Evolutionary conservation across 1,140 invertebrate species (phyloP).

Genomic region (Dryas iulia): DNA sequence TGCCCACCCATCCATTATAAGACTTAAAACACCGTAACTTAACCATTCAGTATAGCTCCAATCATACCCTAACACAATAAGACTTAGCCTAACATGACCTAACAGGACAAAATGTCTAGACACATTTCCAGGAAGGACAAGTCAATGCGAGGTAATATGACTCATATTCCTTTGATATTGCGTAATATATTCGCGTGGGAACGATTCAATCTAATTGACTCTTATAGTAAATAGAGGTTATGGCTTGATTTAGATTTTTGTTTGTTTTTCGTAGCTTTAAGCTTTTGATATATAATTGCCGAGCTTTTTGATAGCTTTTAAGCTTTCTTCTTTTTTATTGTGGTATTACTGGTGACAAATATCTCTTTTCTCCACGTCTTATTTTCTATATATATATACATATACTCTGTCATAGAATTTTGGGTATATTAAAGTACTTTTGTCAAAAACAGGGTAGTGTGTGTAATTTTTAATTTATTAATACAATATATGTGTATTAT

Average conservation of each 20-base stretch:
- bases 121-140: conserved; percentile 42
- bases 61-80: conserved; percentile 3
- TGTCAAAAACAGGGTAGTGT: too few species aligned
- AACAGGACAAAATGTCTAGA: conserved; percentile 42
- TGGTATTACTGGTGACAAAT: too few species aligned
- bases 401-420: too few species aligned
- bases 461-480: too few species aligned
- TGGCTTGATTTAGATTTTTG: background rate
- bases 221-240: background rate
- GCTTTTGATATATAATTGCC: background rate
- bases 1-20: background rate
- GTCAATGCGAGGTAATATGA: conserved; percentile 34
- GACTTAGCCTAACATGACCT: background rate
- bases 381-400: too few species aligned
- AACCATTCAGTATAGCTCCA: background rate
- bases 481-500: too few species aligned
- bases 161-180: conserved; percentile 27
- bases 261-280: background rate
- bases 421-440: too few species aligned
- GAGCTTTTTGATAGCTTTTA: background rate
- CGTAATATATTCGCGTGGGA: conserved; percentile 27
- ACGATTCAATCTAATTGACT: conserved; percentile 12
- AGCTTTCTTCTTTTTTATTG: too few species aligned
- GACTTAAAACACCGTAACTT: conserved; percentile 1
- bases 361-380: too few species aligned